Evolutionary conservation across 37 sponge, comb jelly and placozoan species (phyloP).

Genomic region (Bolinopsis microptera): DNA sequence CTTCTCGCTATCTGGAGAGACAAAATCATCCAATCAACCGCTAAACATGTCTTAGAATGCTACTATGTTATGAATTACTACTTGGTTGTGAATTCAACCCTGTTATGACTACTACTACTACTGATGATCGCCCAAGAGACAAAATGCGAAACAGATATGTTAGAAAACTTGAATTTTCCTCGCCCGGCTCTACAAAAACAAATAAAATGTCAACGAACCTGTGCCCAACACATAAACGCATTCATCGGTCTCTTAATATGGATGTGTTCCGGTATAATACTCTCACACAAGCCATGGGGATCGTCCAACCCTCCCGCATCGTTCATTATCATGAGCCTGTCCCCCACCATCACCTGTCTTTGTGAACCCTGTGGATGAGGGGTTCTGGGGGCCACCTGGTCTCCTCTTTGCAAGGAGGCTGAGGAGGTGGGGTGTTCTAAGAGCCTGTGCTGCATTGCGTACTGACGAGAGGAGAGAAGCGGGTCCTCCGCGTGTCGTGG

Average conservation of each 20-base stretch:
- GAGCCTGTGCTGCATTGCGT: background rate
- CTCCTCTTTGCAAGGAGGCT: background rate
- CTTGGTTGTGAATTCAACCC: too few species aligned
- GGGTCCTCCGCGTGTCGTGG: background rate
- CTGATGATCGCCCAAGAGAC: too few species aligned
- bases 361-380: background rate
- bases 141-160: too few species aligned
- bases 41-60: too few species aligned
- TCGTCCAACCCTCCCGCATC: background rate
- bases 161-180: too few species aligned
- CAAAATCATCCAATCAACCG: background rate
- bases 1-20: constrained; percentile 24
- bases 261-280: background rate
- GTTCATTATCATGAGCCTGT: background rate
- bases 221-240: constrained; percentile 65
- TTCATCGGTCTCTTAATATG: constrained; percentile 63
- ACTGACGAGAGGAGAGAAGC: background rate
- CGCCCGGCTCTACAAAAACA: too few species aligned
- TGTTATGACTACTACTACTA: too few species aligned
- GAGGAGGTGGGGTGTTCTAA: background rate
- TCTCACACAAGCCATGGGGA: background rate
- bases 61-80: too few species aligned
- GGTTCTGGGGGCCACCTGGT: background rate
- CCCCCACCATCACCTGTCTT: background rate
- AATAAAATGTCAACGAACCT: constrained; percentile 47